Evolutionary conservation across 2,888 invertebrate species (phyloP).

Genomic region (Myopa tessellatipennis): DNA sequence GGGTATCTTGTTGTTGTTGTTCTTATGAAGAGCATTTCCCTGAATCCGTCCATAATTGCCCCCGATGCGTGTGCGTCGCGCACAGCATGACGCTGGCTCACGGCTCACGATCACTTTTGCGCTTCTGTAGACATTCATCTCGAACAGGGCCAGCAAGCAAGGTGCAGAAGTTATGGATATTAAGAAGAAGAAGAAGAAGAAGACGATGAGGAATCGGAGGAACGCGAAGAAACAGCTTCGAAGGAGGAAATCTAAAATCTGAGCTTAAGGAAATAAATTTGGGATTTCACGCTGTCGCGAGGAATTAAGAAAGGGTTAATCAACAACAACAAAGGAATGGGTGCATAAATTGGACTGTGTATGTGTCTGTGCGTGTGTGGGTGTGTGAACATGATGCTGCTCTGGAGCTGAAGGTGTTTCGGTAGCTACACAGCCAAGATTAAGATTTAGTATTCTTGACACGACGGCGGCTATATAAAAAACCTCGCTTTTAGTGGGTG

Average conservation of each 20-base stretch:
- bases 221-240: not conserved
- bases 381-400: too few species aligned
- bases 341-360: too few species aligned
- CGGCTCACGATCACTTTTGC: constrained; percentile 30
- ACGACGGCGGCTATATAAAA: too few species aligned
- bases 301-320: too few species aligned
- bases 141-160: not conserved
- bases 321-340: too few species aligned
- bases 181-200: not conserved
- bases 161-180: not conserved
- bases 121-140: constrained; percentile 30
- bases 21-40: constrained; percentile 1
- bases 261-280: constrained; percentile 6
- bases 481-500: too few species aligned
- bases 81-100: constrained; percentile 24
- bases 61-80: constrained; percentile 36
- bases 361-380: too few species aligned
- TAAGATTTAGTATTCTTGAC: too few species aligned
- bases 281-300: too few species aligned
- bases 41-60: constrained; percentile 37
- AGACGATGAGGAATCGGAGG: not conserved
- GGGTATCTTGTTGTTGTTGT: constrained; percentile 8
- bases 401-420: too few species aligned
- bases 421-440: too few species aligned
- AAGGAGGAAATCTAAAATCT: not conserved